Evolutionary conservation across 2,888 invertebrate genomes (phyloP).

Genomic region (Thumatha senex): DNA sequence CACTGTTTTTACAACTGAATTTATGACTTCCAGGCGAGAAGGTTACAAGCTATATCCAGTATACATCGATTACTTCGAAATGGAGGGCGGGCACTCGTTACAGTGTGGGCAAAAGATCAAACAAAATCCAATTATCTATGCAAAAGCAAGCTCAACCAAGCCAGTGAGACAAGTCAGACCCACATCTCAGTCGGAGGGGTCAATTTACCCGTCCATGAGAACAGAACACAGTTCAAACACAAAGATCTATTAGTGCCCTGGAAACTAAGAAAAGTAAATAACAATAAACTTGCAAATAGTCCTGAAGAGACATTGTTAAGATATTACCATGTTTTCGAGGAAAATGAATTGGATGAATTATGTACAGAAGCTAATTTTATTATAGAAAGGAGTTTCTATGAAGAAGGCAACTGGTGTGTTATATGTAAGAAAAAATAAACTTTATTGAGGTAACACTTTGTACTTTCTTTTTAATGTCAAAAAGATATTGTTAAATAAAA

Average conservation of each 20-base stretch:
- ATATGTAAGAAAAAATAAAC: slow-evolving; percentile 85
- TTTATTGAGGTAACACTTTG: slow-evolving; percentile 49
- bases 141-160: slow-evolving; percentile 45
- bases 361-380: slow-evolving; percentile 81
- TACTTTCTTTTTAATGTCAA: slow-evolving; percentile 55
- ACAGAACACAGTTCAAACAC: slow-evolving; percentile 94
- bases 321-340: slow-evolving; percentile 97
- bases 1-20: no score
- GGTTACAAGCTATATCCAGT: slow-evolving; percentile 89
- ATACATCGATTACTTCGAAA: slow-evolving; percentile 88
- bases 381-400: slow-evolving; percentile 91
- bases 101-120: slow-evolving; percentile 98
- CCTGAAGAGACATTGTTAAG: slow-evolving; percentile 86
- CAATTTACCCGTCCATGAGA: slow-evolving; percentile 92
- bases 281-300: slow-evolving; percentile 55
- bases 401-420: slow-evolving; percentile 98
- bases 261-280: slow-evolving; percentile 85
- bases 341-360: slow-evolving; percentile 89
- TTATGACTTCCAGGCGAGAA: slow-evolving; percentile 82
- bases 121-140: slow-evolving; percentile 79
- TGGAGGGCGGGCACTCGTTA: slow-evolving; percentile 92
- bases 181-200: slow-evolving; percentile 52
- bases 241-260: slow-evolving; percentile 98
- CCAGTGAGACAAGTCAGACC: slow-evolving; percentile 28
- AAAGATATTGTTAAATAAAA: slow-evolving; percentile 55